Conservation (phyloP, 2,888 invertebrate genomes). For the Smittia aterrima region DNA sequence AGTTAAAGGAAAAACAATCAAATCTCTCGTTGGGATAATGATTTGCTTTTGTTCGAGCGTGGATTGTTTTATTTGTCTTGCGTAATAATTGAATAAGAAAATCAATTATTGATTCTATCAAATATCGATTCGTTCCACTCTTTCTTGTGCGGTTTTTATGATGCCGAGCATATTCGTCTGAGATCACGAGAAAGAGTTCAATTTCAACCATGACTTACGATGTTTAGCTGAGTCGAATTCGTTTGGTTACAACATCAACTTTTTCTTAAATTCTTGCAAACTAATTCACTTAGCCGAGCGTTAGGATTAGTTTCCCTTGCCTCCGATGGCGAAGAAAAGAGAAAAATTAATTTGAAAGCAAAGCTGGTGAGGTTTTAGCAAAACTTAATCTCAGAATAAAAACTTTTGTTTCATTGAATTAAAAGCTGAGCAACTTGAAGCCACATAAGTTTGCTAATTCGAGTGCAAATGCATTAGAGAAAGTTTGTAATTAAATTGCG, state of each 20-base stretch:
- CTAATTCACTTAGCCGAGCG: conserved; percentile 2
- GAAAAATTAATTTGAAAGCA: not conserved
- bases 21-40: not conserved
- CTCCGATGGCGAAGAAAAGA: not conserved
- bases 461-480: too few relatives aligned
- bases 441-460: too few relatives aligned
- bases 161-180: not conserved
- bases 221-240: not conserved
- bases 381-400: too few relatives aligned
- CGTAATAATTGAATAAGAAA: not conserved
- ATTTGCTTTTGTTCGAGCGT: not conserved
- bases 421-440: too few relatives aligned
- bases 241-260: not conserved
- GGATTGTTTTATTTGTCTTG: not conserved
- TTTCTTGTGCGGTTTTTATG: not conserved
- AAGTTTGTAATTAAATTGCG: too few relatives aligned
- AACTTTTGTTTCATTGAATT: too few relatives aligned
- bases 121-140: not conserved
- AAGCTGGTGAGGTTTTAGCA: not conserved
- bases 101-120: conserved; percentile 18
- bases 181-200: not conserved
- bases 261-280: not conserved
- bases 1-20: conserved; percentile 14
- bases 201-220: not conserved
- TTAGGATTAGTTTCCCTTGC: not conserved